Conservation (phyloP, 2,888 invertebrate species). For the Portevinia maculata region DNA sequence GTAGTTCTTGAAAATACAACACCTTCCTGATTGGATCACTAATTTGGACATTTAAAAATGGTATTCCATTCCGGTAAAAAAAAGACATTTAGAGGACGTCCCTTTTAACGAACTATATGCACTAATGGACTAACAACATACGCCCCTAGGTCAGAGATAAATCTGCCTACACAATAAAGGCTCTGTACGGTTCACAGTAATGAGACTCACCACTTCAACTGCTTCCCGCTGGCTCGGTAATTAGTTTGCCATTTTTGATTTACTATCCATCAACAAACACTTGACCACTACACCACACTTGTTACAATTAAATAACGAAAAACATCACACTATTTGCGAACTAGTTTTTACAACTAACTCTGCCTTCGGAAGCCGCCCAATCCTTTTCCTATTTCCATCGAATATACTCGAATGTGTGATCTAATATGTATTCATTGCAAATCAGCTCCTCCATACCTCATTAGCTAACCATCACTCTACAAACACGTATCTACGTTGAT, state of each 20-base stretch:
- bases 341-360: slow-evolving; percentile 47
- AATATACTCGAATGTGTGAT: no score
- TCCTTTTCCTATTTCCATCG: neutral
- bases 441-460: slow-evolving; percentile 34
- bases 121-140: no score
- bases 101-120: no score
- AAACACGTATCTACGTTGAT: neutral
- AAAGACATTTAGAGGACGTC: no score
- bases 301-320: slow-evolving; percentile 75
- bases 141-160: no score
- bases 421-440: slow-evolving; percentile 62
- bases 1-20: no score
- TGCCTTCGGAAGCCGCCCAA: neutral
- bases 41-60: no score
- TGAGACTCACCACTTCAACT: neutral
- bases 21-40: no score
- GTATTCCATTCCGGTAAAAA: no score
- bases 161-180: no score
- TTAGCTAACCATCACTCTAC: neutral
- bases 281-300: slow-evolving; percentile 75
- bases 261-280: slow-evolving; percentile 22
- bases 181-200: no score
- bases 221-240: neutral
- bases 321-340: slow-evolving; percentile 66
- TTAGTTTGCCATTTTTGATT: slow-evolving; percentile 48